Base-by-base conservation (phyloP, 2,113 vertebrate genomes). In the Albula goreensis region DNA sequence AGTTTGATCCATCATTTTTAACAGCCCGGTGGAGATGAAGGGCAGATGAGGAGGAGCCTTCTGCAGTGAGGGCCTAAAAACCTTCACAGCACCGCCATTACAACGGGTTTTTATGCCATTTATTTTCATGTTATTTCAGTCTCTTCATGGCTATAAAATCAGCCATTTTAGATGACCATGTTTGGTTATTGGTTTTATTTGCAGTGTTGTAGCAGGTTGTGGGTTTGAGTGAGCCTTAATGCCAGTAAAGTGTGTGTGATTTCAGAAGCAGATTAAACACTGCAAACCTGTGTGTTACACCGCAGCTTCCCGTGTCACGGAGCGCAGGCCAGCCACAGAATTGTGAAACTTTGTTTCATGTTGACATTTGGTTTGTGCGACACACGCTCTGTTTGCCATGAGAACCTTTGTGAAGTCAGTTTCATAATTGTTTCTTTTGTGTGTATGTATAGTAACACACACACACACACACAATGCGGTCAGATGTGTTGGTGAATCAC, bases 1-100 rank as follows among this genome's bases (percentile, higher is more conserved):
- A 81, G 79, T 22, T 13, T 81, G 79, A 81, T 86, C n/a, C 50
- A 57, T 50, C 41, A 41, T 66, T 53, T 85, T 70, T 70, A 56
- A 57, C 19, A 60, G 50, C 60, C 8, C 52, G 50, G 17, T 60
- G 56, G 50, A 79, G 74, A 80, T 49, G n/a, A 60, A 7, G 57
- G 31, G 11, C 19, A 78, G 77, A 80, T 49, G 41, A 9, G 17
- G 50, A 12, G 41, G 41, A 12, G 7, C 78, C 49, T 17, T 80
- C 41, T 0, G 7, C 60, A 51, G 19, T 19, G 60, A 80, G 13
- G 17, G 48, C 48, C 8, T 80, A 11, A 50, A 80, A 17, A 8
- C 12, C 31, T 80, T 48, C 48, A 80, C 15, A 50, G 19, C 50
- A 17, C 50, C 79, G 50, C 12, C 60, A 66, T 31, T 78, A 78